A percentile compares a stretch with the other conserved stretches of the same genome.
Evolutionary conservation across 2,888 invertebrate species (phyloP).

Genomic region (Allolobophora icterica): DNA sequence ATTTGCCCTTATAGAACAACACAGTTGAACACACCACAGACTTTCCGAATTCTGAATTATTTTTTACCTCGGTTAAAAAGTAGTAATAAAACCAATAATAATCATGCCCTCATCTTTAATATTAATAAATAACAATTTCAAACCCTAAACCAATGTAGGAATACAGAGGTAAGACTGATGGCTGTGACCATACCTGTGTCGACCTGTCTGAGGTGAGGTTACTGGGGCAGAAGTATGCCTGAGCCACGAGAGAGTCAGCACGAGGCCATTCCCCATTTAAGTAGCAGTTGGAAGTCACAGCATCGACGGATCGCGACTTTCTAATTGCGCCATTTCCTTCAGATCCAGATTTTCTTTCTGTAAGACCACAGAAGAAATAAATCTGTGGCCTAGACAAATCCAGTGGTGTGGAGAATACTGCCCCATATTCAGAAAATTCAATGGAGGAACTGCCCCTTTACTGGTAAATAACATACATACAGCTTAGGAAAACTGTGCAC

Average conservation of each 20-base stretch:
- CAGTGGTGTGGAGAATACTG: background rate
- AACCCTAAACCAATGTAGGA: background rate
- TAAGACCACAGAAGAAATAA: background rate
- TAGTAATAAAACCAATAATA: background rate
- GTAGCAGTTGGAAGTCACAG: slow-evolving; percentile 20
- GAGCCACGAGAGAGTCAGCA: slow-evolving; percentile 23
- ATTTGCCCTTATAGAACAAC: background rate
- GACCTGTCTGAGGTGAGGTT: slow-evolving; percentile 26
- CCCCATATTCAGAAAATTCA: background rate
- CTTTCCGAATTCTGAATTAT: background rate
- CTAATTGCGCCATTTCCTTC: background rate
- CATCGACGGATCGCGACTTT: slow-evolving; percentile 14
- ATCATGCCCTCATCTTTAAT: too few relatives aligned
- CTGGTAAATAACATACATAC: too few relatives aligned
- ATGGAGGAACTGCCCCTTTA: too few relatives aligned
- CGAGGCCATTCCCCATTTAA: slow-evolving; percentile 28
- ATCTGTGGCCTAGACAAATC: background rate
- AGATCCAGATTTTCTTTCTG: background rate
- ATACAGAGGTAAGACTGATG: background rate
- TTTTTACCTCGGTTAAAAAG: background rate
- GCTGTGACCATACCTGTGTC: slow-evolving; percentile 22
- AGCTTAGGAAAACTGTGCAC: background rate
- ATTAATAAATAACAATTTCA: background rate
- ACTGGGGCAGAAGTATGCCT: slow-evolving; percentile 31
- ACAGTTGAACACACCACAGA: too few relatives aligned